Conservation (phyloP, 2,113 vertebrate species). For the Petrocephalus zakoni region DNA sequence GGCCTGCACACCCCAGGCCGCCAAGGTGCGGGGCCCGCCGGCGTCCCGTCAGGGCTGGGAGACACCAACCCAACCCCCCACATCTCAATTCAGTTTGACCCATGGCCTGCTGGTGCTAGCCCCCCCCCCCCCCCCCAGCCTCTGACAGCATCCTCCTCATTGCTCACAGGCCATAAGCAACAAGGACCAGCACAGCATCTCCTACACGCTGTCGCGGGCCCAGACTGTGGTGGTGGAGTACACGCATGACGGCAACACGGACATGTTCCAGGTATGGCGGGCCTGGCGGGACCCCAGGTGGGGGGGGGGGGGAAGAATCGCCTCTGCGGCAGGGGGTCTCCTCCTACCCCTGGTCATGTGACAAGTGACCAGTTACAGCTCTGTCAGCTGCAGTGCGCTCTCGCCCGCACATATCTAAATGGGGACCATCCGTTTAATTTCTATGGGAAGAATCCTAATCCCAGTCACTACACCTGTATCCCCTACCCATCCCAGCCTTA, state of each 20-base stretch:
- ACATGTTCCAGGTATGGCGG: constrained; percentile 78
- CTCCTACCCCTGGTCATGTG: background rate
- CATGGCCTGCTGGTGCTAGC: too few species aligned
- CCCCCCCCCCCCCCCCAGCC: too few species aligned
- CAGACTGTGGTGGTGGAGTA: constrained; percentile 97
- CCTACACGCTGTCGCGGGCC: constrained; percentile 81
- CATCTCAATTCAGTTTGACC: too few species aligned
- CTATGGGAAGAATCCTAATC: too few species aligned
- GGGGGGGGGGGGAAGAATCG: background rate
- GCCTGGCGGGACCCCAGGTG: background rate
- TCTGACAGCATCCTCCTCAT: background rate
- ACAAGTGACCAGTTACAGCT: background rate
- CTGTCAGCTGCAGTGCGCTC: background rate
- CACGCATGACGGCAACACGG: constrained; percentile 80
- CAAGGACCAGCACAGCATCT: constrained; percentile 93
- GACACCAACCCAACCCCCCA: background rate
- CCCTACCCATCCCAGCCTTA: too few species aligned
- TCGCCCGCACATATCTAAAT: too few species aligned
- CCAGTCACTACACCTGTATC: too few species aligned
- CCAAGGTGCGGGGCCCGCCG: constrained; percentile 66
- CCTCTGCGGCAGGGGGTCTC: too few species aligned
- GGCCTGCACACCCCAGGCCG: constrained; percentile 82
- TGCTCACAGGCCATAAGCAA: constrained; percentile 79
- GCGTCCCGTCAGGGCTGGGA: background rate
- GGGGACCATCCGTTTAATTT: too few species aligned